These are phyloP conservation scores for Ennomos fuscantarius DNA, from an alignment of 2,888 invertebrate species.

Conservation along the genomic window DNA sequence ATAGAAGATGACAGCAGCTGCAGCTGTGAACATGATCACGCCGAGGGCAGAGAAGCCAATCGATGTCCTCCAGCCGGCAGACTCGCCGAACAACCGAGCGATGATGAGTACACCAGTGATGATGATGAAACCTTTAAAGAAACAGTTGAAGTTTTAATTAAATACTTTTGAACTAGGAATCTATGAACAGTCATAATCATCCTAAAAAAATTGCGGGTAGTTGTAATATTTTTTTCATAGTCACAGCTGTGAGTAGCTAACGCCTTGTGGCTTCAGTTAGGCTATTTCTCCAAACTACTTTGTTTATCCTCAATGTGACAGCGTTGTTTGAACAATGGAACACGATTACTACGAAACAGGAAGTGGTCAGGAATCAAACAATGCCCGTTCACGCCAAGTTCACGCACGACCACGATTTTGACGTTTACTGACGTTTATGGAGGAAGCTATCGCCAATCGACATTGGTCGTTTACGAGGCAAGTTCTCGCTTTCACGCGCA, in stretches of 20 bases:
- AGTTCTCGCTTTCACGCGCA: conserved; percentile 42
- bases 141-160: neutral
- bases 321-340: conserved; percentile 10
- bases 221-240: too few species aligned
- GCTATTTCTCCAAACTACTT: conserved; percentile 1
- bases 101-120: conserved; percentile 87
- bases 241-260: too few species aligned
- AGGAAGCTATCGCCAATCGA: conserved; percentile 45
- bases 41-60: conserved; percentile 87
- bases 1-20: conserved; percentile 87
- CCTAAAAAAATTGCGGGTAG: too few species aligned
- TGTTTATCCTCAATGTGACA: conserved; percentile 9
- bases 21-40: conserved; percentile 86
- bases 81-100: conserved; percentile 86
- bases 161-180: too few species aligned
- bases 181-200: too few species aligned
- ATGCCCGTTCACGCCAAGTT: conserved; percentile 18
- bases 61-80: conserved; percentile 87
- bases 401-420: conserved; percentile 22
- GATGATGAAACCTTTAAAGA: conserved; percentile 84
- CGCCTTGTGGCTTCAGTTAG: neutral
- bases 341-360: conserved; percentile 17
- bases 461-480: conserved; percentile 40
- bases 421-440: conserved; percentile 45
- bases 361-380: conserved; percentile 26